A percentile compares a stretch with the other conserved stretches of the same genome.
phyloP scores from a whole-genome alignment of 2,113 vertebrate species.

The Ramphastos sulfuratus region DNA sequence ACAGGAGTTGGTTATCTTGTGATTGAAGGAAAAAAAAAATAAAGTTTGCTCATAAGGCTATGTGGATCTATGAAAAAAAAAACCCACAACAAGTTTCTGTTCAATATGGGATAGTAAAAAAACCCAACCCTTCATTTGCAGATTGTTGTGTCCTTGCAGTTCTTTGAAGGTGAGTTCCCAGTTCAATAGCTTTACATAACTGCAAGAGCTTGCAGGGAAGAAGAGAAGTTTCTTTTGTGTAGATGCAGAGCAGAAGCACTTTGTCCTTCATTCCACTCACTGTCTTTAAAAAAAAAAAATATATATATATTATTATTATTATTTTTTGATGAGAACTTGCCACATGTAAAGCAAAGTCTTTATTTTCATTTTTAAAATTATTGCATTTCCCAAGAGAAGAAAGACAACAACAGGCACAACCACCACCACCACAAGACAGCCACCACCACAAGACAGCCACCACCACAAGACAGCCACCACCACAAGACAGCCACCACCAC shows the following conservation, averaged over 20 bases:
- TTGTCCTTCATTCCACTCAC: slow-evolving; percentile 16
- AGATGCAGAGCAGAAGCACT: not conserved
- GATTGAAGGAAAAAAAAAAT: not conserved
- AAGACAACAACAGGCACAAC: not conserved
- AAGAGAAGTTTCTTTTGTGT: slow-evolving; percentile 6
- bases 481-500: too few species aligned
- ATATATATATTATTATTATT: too few species aligned
- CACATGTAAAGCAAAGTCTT: fast-evolving
- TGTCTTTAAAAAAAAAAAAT: not conserved
- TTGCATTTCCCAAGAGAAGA: not conserved
- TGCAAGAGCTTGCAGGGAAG: not conserved
- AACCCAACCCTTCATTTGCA: not conserved
- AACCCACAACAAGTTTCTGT: not conserved
- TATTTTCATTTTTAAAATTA: not conserved
- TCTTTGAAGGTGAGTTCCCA: slow-evolving; percentile 23
- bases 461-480: too few species aligned
- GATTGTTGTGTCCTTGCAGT: slow-evolving; percentile 1
- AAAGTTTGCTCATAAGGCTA: slow-evolving; percentile 2
- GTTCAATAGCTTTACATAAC: not conserved
- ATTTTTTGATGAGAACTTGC: not conserved
- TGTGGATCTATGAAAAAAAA: not conserved
- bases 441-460: too few species aligned
- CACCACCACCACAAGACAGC: too few species aligned
- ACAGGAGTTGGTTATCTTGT: not conserved
- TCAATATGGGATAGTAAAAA: not conserved